Conservation (phyloP, 2,888 invertebrate species). For the Zaprionus lineosus region DNA sequence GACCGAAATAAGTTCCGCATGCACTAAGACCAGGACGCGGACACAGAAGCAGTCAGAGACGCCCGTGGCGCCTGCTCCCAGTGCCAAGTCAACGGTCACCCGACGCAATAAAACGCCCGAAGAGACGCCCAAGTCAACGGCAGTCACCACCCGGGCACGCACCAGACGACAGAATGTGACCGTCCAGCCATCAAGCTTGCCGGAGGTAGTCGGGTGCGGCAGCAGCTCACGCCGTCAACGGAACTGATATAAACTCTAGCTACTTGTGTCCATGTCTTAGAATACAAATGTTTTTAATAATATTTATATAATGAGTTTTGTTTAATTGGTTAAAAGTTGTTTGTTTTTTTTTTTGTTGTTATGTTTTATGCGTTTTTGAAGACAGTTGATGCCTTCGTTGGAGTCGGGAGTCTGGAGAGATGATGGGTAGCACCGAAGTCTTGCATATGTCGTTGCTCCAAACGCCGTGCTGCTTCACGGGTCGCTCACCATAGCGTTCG, state of each 20-base stretch:
- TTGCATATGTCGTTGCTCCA: conserved; percentile 78
- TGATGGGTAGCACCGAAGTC: conserved; percentile 65
- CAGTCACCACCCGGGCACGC: conserved; percentile 19
- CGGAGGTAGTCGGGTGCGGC: too few relatives aligned
- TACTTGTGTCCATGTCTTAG: too few relatives aligned
- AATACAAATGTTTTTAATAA: too few relatives aligned
- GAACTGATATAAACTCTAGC: conserved; percentile 44
- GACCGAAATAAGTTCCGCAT: conserved; percentile 10
- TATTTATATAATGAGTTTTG: background rate
- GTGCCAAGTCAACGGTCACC: conserved; percentile 15
- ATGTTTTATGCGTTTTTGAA: too few relatives aligned
- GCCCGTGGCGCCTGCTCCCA: background rate
- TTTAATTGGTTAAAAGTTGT: background rate
- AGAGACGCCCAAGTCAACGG: conserved; percentile 11
- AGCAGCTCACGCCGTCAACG: conserved; percentile 33
- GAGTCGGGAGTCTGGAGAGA: too few relatives aligned
- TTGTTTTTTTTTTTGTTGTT: too few relatives aligned
- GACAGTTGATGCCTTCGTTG: too few relatives aligned
- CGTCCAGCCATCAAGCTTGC: conserved; percentile 18
- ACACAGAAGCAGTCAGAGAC: conserved; percentile 9
- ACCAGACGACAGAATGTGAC: conserved; percentile 9
- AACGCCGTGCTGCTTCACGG: conserved; percentile 78
- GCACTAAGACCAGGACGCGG: conserved; percentile 14
- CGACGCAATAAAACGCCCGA: background rate
- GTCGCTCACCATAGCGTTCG: conserved; percentile 61